A percentile compares a stretch with the other conserved stretches of the same genome.
phyloP scores from a whole-genome alignment of 2,113 vertebrate genomes.

The Riparia riparia region DNA sequence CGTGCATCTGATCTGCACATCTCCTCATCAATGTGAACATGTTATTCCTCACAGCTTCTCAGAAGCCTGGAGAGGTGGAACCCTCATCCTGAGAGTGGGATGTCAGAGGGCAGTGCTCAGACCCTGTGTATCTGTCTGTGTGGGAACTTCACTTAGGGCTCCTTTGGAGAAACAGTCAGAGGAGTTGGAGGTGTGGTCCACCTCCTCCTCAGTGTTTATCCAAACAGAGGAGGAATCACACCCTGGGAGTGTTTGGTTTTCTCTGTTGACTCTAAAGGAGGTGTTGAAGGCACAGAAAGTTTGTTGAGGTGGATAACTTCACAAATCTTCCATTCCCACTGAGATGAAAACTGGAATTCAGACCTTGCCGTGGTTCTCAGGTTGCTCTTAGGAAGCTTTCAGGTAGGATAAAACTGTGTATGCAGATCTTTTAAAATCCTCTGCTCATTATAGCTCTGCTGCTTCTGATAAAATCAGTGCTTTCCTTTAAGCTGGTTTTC shows the following conservation, averaged over 20 bases:
- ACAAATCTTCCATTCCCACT: background rate
- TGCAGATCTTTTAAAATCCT: background rate
- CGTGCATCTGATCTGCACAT: background rate
- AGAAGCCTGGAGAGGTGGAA: background rate
- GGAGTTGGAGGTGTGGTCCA: background rate
- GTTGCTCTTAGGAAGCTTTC: background rate
- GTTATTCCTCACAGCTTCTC: background rate
- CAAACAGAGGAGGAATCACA: background rate
- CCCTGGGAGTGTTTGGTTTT: background rate
- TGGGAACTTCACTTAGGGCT: background rate
- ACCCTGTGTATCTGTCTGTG: fast-evolving
- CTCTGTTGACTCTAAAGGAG: constrained; percentile 26
- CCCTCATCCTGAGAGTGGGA: background rate
- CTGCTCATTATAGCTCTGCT: background rate
- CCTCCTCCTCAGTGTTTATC: background rate
- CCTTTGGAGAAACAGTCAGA: background rate
- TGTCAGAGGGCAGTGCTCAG: background rate
- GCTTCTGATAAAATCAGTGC: background rate
- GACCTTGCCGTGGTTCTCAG: background rate
- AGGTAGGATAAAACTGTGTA: background rate
- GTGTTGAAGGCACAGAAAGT: background rate
- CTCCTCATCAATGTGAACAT: background rate
- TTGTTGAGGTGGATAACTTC: background rate
- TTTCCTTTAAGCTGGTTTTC: background rate
- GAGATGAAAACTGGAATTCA: background rate